Evolutionary conservation across 2,113 vertebrate genomes (phyloP).

Genomic region (Lepidothrix coronata): DNA sequence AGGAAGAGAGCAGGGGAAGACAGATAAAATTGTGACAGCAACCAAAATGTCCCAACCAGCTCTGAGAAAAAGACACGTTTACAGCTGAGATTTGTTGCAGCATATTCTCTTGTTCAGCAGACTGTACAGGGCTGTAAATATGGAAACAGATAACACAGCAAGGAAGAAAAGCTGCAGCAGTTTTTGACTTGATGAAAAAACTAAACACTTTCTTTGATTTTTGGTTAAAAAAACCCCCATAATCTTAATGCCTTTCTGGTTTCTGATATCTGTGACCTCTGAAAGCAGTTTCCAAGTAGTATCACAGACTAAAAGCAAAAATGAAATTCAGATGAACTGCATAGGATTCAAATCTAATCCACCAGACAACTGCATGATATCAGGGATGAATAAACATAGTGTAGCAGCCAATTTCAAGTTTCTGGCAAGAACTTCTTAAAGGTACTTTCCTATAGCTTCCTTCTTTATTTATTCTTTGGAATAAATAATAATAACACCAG

Average conservation of each 20-base stretch:
- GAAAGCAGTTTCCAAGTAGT: neutral
- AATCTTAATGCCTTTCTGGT: neutral
- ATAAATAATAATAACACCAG: neutral
- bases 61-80: neutral
- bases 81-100: neutral
- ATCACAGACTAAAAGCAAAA: neutral
- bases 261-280: neutral
- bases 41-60: neutral
- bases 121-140: neutral
- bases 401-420: neutral
- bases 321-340: neutral
- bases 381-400: neutral
- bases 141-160: neutral
- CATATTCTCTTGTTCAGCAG: neutral
- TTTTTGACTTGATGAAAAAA: neutral
- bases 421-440: neutral
- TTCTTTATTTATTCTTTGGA: no score
- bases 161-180: neutral
- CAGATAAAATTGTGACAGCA: neutral
- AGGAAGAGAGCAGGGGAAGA: neutral
- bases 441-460: neutral
- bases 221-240: neutral
- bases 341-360: neutral
- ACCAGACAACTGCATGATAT: neutral
- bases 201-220: neutral